Conservation (phyloP, 2,797 vertebrate species). For the Siniperca scherzeri region DNA sequence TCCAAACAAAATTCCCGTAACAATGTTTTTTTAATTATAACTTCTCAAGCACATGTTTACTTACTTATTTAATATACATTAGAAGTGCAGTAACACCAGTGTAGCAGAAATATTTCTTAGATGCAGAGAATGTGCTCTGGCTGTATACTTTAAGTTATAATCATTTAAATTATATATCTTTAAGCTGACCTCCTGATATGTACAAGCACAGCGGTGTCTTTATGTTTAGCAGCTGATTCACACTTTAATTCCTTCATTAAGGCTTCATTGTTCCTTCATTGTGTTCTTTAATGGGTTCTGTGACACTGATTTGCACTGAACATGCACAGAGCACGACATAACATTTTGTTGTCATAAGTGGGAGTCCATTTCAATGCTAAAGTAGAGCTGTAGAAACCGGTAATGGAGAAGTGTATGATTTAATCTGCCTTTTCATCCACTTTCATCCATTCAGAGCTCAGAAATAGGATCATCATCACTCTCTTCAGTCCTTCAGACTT, state of each 20-base stretch:
- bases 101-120: neutral
- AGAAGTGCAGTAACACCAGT: neutral
- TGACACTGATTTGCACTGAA: neutral
- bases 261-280: neutral
- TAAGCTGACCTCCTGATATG: neutral
- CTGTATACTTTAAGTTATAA: neutral
- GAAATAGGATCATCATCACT: conserved; percentile 1
- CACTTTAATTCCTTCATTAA: neutral
- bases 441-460: conserved; percentile 4
- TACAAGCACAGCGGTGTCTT: neutral
- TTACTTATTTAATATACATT: neutral
- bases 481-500: conserved; percentile 22
- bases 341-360: neutral
- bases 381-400: neutral
- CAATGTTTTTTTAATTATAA: neutral
- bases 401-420: neutral
- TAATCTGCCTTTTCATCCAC: neutral
- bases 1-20: neutral
- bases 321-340: neutral
- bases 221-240: neutral
- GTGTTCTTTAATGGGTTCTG: neutral
- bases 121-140: neutral
- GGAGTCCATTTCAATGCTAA: neutral
- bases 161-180: neutral
- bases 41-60: neutral